phyloP scores from a whole-genome alignment of 2,888 invertebrate genomes.

The Lapara coniferarum region DNA sequence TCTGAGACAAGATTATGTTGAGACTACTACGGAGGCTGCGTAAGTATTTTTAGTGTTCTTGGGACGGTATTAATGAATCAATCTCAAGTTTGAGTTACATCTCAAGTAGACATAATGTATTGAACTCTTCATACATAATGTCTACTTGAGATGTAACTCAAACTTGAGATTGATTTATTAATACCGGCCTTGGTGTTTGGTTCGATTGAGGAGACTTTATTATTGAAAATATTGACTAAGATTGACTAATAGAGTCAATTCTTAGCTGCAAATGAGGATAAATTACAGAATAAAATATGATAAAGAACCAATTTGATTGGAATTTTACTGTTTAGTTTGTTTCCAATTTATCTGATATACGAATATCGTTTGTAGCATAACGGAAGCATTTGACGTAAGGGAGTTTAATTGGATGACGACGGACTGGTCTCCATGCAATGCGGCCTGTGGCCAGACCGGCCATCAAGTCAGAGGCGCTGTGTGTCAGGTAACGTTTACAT shows the following conservation, averaged over 20 bases:
- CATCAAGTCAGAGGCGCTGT: slow-evolving; percentile 88
- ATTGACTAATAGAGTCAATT: too few relatives aligned
- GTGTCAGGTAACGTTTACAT: slow-evolving; percentile 84
- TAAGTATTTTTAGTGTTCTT: slow-evolving; percentile 35
- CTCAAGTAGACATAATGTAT: too few relatives aligned
- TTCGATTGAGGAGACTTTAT: too few relatives aligned
- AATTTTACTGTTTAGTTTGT: neutral
- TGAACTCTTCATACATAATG: too few relatives aligned
- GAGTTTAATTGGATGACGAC: slow-evolving; percentile 91
- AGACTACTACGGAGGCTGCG: slow-evolving; percentile 55
- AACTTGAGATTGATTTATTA: too few relatives aligned
- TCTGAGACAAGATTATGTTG: slow-evolving; percentile 50
- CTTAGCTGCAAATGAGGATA: too few relatives aligned
- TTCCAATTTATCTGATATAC: neutral
- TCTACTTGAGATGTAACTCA: too few relatives aligned
- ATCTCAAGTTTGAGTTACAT: too few relatives aligned
- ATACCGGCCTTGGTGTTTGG: too few relatives aligned
- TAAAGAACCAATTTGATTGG: neutral
- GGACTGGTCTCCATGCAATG: slow-evolving; percentile 94
- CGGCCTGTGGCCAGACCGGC: slow-evolving; percentile 91
- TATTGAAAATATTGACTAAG: too few relatives aligned
- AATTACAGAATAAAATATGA: neutral
- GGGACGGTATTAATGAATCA: too few relatives aligned
- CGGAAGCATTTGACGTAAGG: slow-evolving; percentile 54
- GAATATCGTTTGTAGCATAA: slow-evolving; percentile 49